Evolutionary conservation across 2,888 invertebrate genomes (phyloP).

Genomic region (Chrysina gloriosa): DNA sequence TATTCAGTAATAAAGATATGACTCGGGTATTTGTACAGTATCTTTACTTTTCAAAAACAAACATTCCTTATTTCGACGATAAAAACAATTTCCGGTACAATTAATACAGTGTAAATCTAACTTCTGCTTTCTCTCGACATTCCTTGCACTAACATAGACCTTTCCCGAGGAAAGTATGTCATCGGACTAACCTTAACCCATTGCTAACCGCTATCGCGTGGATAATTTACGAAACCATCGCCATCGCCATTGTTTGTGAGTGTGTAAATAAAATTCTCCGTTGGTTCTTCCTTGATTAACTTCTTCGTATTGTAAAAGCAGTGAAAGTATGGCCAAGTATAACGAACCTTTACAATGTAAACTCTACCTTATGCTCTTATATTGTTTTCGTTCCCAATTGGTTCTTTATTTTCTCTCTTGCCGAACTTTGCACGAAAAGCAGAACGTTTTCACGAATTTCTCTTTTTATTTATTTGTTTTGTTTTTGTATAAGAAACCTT

Average conservation of each 20-base stretch:
- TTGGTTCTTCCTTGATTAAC: constrained; percentile 19
- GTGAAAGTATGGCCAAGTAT: constrained; percentile 34
- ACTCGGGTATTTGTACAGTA: no score
- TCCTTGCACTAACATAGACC: constrained; percentile 63
- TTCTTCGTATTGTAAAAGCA: constrained; percentile 13
- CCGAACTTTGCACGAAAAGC: neutral
- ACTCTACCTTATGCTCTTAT: neutral
- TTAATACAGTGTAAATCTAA: constrained; percentile 41
- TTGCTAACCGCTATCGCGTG: constrained; percentile 43
- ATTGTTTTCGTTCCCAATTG: constrained; percentile 21
- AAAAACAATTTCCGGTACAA: constrained; percentile 18
- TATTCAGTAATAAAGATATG: no score
- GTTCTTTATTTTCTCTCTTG: neutral
- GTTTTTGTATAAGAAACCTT: neutral
- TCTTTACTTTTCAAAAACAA: no score
- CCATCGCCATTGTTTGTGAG: neutral
- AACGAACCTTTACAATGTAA: constrained; percentile 18
- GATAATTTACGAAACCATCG: constrained; percentile 28
- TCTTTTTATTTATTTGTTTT: constrained; percentile 19
- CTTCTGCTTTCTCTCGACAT: constrained; percentile 62
- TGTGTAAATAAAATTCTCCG: constrained; percentile 22
- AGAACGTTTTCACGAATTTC: constrained; percentile 5
- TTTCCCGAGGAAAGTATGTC: constrained; percentile 65
- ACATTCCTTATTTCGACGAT: neutral
- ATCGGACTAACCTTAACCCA: constrained; percentile 64